Percentiles rank a stretch among this genome's conserved stretches.
Evolutionary conservation across 2,113 vertebrate species (phyloP).

Genomic region (Atractosteus spatula): DNA sequence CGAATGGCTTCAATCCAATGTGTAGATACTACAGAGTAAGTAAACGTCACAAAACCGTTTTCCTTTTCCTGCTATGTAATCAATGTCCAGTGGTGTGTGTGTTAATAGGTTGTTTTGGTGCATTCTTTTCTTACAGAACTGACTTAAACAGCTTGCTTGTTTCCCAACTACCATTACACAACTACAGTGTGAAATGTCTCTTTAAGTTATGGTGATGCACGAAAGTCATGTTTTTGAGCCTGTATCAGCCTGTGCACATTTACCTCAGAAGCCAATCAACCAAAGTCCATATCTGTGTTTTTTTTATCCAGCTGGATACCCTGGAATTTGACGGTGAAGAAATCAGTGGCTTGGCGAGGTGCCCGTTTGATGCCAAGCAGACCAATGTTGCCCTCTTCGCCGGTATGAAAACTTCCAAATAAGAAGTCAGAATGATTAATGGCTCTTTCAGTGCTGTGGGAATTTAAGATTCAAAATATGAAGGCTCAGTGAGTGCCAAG

Average conservation of each 20-base stretch:
- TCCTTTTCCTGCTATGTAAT: not conserved
- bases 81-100: too few species aligned
- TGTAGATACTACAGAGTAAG: constrained; percentile 96
- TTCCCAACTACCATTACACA: too few species aligned
- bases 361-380: constrained; percentile 97
- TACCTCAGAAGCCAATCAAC: not conserved
- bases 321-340: constrained; percentile 97
- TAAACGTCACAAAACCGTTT: constrained; percentile 6
- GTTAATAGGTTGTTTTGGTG: too few species aligned
- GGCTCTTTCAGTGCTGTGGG: constrained; percentile 31
- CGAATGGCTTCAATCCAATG: constrained; percentile 97
- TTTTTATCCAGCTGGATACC: constrained; percentile 85
- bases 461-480: constrained; percentile 28
- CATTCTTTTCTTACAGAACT: too few species aligned
- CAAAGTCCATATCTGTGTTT: constrained; percentile 38
- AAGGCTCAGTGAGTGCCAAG: constrained; percentile 14
- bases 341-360: constrained; percentile 95
- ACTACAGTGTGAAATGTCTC: too few species aligned
- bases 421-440: constrained; percentile 63
- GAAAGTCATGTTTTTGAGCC: too few species aligned
- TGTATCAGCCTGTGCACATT: too few species aligned
- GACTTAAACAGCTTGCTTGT: too few species aligned
- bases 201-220: too few species aligned
- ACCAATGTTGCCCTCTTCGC: constrained; percentile 98
- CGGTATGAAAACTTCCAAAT: constrained; percentile 74